Evolutionary conservation across 2,113 vertebrate genomes (phyloP).

Genomic region (Caloenas nicobarica): DNA sequence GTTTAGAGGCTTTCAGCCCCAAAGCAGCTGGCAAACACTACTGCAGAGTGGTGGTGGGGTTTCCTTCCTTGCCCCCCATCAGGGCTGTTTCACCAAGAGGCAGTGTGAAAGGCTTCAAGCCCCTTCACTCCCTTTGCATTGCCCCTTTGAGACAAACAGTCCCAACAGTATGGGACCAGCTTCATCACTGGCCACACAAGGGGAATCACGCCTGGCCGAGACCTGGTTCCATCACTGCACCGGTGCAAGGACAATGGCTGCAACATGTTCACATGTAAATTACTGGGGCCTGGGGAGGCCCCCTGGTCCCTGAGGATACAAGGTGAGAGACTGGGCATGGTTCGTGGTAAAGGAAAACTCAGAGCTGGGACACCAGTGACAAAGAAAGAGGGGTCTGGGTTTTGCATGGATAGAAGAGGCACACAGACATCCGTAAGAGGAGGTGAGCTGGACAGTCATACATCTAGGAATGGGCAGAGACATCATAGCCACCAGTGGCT

Average conservation of each 20-base stretch:
- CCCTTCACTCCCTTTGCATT: neutral
- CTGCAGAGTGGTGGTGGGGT: neutral
- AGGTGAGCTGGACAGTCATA: neutral
- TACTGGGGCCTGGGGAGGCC: neutral
- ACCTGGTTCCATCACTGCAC: neutral
- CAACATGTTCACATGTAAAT: neutral
- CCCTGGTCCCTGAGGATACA: neutral
- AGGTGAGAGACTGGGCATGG: neutral
- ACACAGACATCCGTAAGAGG: neutral
- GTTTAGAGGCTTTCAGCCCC: neutral
- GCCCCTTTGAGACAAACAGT: neutral
- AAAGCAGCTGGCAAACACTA: neutral
- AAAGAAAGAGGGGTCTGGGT: neutral
- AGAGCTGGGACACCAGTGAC: neutral
- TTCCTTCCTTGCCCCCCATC: neutral
- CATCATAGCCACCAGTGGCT: neutral
- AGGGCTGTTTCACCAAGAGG: neutral
- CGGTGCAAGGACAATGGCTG: neutral
- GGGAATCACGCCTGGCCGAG: neutral
- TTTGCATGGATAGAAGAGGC: neutral
- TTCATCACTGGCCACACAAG: fast-evolving
- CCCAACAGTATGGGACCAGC: fast-evolving
- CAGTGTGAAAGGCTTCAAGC: neutral
- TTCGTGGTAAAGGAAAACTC: neutral
- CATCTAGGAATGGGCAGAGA: neutral